Evolutionary conservation across 2,888 invertebrate genomes (phyloP).

Genomic region (Geophilus truncorum): DNA sequence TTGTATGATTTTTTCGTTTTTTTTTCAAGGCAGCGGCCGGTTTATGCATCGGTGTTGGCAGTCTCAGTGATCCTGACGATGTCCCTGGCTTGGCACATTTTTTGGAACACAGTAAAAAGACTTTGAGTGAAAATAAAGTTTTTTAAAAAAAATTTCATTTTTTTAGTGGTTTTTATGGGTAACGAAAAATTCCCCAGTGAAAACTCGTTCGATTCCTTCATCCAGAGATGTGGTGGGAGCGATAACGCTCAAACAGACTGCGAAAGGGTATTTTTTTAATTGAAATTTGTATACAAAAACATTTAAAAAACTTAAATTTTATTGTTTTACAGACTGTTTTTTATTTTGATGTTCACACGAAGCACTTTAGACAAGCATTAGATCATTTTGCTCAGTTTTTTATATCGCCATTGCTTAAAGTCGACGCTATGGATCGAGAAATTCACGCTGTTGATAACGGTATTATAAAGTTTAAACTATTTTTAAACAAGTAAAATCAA

Average conservation of each 20-base stretch:
- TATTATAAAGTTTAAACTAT: too few relatives aligned
- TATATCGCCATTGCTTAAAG: constrained; percentile 75
- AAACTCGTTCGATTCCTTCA: constrained; percentile 74
- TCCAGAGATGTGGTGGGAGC: constrained; percentile 66
- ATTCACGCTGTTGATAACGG: constrained; percentile 82
- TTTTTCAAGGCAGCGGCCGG: constrained; percentile 36
- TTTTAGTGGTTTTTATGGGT: constrained; percentile 79
- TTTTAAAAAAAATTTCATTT: too few relatives aligned
- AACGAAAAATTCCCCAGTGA: constrained; percentile 29
- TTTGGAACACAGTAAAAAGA: constrained; percentile 35
- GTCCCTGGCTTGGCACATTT: constrained; percentile 37
- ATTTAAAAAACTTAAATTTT: neutral
- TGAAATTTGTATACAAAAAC: neutral
- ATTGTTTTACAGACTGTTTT: constrained; percentile 61
- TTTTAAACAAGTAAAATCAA: too few relatives aligned
- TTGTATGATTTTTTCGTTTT: neutral
- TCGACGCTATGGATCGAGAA: constrained; percentile 79
- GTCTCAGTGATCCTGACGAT: constrained; percentile 37
- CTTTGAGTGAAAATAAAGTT: neutral
- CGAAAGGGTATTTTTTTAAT: constrained; percentile 53
- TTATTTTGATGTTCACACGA: constrained; percentile 81
- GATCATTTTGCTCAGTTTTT: constrained; percentile 87
- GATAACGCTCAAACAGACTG: constrained; percentile 83
- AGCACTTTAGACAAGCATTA: constrained; percentile 66
- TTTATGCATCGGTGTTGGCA: constrained; percentile 36